Conservation (phyloP, 2,113 vertebrate genomes). For the Malurus elegans region DNA sequence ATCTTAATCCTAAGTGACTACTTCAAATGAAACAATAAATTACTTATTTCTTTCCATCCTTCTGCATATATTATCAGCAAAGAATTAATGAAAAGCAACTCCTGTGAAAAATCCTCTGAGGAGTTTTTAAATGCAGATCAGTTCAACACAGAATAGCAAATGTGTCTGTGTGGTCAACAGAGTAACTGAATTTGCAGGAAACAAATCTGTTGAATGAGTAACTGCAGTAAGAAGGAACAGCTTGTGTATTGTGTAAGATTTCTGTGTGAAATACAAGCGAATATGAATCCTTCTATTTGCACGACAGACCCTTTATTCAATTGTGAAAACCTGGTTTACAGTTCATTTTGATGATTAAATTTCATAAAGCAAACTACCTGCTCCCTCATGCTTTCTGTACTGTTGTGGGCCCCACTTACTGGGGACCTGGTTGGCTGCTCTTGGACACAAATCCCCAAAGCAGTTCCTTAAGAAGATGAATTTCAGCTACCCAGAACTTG, state of each 20-base stretch:
- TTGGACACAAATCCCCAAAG: neutral
- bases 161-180: neutral
- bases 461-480: neutral
- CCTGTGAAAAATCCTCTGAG: neutral
- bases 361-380: neutral
- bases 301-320: neutral
- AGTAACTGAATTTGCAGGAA: neutral
- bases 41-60: slow-evolving; percentile 5
- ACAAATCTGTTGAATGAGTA: neutral
- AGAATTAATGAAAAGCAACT: neutral
- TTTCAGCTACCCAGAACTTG: neutral
- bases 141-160: neutral
- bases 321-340: neutral
- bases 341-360: neutral
- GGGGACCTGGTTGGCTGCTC: neutral
- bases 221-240: neutral
- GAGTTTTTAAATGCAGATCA: neutral
- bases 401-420: neutral
- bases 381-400: neutral
- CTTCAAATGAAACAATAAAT: slow-evolving; percentile 25
- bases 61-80: neutral
- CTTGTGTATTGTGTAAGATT: neutral
- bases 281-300: neutral
- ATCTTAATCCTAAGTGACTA: slow-evolving; percentile 23
- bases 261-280: neutral